Evolutionary conservation across 2,113 vertebrate species (phyloP).

Genomic region (Centropus bengalensis): DNA sequence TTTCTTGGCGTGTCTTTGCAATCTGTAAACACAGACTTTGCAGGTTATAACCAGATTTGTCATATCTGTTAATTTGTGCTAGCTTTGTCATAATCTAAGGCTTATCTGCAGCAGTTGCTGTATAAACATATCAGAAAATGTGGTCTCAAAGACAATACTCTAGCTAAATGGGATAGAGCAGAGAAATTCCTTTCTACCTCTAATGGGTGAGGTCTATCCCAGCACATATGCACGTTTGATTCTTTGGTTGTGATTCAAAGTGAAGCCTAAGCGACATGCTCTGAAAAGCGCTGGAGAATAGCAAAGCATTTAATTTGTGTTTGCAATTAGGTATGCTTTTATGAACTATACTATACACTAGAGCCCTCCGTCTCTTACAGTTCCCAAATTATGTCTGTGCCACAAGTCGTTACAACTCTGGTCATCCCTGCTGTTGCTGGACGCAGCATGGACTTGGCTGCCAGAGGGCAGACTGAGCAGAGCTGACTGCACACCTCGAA

Average conservation of each 20-base stretch:
- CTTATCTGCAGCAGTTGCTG: neutral
- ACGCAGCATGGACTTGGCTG: neutral
- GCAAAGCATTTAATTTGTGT: neutral
- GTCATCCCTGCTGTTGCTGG: neutral
- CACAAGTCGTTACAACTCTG: neutral
- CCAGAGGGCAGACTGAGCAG: neutral
- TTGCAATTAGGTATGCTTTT: neutral
- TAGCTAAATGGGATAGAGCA: neutral
- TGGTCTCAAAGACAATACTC: neutral
- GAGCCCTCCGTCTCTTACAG: neutral
- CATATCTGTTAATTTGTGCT: neutral
- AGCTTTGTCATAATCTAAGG: neutral
- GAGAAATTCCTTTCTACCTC: neutral
- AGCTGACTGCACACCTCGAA: neutral
- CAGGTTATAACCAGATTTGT: neutral
- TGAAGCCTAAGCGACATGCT: neutral
- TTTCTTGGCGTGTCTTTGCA: neutral
- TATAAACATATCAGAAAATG: neutral
- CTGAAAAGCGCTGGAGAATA: neutral
- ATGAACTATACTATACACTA: rapidly evolving
- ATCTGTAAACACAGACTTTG: neutral
- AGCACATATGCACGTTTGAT: neutral
- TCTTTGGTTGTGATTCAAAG: neutral
- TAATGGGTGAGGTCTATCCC: neutral
- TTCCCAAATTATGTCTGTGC: neutral